These are phyloP conservation scores for Cotesia congregata DNA, from an alignment of 2,888 invertebrate genomes.

Conservation along the genomic window DNA sequence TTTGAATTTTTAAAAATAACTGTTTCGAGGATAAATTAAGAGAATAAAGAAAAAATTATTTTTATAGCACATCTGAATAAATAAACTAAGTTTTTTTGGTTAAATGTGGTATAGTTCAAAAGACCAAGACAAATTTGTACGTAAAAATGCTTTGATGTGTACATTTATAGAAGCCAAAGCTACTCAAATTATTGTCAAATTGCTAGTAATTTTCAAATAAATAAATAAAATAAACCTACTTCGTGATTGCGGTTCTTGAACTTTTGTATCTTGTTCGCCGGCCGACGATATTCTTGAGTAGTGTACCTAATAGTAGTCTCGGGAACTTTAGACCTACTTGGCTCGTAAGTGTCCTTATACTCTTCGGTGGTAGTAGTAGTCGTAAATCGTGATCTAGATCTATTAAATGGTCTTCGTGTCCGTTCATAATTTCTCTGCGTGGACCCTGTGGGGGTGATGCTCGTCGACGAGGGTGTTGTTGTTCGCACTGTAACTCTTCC, in stretches of 20 bases:
- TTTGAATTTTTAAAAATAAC: too few species aligned
- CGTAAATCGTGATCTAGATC: conserved; percentile 60
- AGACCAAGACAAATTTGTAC: too few species aligned
- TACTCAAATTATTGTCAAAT: too few species aligned
- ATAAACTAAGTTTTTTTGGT: too few species aligned
- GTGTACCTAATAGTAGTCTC: conserved; percentile 57
- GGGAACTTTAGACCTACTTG: conserved; percentile 57
- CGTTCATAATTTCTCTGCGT: conserved; percentile 49
- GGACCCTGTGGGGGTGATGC: conserved; percentile 46
- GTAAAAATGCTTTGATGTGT: too few species aligned
- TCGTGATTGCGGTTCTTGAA: conserved; percentile 51
- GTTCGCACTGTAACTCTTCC: conserved; percentile 57
- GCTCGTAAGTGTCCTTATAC: conserved; percentile 63
- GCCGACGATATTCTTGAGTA: conserved; percentile 42
- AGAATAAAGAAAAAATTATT: too few species aligned
- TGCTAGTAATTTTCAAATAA: too few species aligned
- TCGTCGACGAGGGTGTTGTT: conserved; percentile 56
- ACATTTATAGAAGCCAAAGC: too few species aligned
- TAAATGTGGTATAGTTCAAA: too few species aligned
- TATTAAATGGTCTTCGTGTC: conserved; percentile 60
- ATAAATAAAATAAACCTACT: background rate
- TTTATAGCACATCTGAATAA: too few species aligned
- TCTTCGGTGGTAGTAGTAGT: conserved; percentile 66
- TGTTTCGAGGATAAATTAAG: too few species aligned
- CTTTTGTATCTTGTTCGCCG: conserved; percentile 51